Base-by-base conservation (phyloP, 2,113 vertebrate species). In the Campylomormyrus numenius region DNA sequence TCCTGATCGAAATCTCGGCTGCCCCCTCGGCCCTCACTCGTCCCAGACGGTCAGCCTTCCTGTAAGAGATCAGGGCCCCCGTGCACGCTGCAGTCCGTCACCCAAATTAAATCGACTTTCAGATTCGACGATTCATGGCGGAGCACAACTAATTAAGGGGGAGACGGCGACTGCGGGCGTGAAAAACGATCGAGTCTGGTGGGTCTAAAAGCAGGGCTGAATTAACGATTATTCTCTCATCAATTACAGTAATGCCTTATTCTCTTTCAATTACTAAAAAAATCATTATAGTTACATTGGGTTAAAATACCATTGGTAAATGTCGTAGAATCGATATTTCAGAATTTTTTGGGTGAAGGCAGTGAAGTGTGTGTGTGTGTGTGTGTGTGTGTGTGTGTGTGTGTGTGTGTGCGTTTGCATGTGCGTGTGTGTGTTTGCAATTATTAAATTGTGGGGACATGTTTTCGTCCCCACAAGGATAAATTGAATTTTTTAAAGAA, bases 191-290 rank as follows among this genome's bases (percentile, higher is more conserved):
- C n/a, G 13, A 31, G 85, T 35, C 85, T 87, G 85, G 85, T 53
- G 85, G 85, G n/a, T 87, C 85, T 87, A 87, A 53, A 49, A n/a
- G 49, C 49, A 56, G 49, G n/a, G 50, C 85, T 50, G 50, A n/a
- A 87, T 87, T 87, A 87, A 53, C 85, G 24, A 87, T 87, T 87
- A 52, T 35, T 87, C 85, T 53, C 19, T 52, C 49, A 53, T 53
- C 48, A 80, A 89, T 52, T 84, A 83, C 50, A 35, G 88, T 24
- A 83, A 42, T 56, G n/a, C 27, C 49, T 89, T 89, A 39, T 89
- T 84, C 88, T 83, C 17, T 84, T 89, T 84, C 88, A 83, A 52
- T 83, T 56, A 27, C 88, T 87, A 53, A 87, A 53, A 89, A 80
- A 80, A 80, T 80, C 74, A 35, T 80, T 53, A 84, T 56, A 50